Conservation (phyloP, 1,140 invertebrate species). For the Alviniconcha marisindica region DNA sequence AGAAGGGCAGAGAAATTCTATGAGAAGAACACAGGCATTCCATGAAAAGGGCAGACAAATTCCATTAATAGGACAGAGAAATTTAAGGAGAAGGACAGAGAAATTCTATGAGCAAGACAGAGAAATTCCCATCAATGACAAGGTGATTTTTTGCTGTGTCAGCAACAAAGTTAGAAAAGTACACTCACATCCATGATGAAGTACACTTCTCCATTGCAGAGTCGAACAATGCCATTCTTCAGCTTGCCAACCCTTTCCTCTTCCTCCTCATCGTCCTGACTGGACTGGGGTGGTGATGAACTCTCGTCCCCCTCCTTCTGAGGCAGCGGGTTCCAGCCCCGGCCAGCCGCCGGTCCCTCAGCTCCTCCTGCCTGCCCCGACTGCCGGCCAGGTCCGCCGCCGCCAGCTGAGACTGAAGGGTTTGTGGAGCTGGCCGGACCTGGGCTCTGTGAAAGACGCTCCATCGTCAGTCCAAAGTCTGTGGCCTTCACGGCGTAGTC, state of each 20-base stretch:
- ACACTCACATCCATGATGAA: conserved; percentile 67
- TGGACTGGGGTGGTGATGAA: neutral
- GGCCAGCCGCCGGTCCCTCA: neutral
- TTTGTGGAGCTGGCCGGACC: neutral
- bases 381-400: too few species aligned
- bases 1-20: too few species aligned
- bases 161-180: neutral
- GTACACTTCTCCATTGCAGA: conserved; percentile 73
- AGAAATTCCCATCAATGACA: too few species aligned
- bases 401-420: neutral
- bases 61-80: too few species aligned
- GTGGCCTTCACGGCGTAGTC: neutral
- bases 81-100: too few species aligned
- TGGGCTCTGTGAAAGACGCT: neutral
- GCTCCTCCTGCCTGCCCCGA: too few species aligned
- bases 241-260: conserved; percentile 27
- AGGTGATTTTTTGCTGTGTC: too few species aligned
- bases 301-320: neutral
- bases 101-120: too few species aligned
- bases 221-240: conserved; percentile 45
- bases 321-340: neutral
- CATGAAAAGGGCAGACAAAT: too few species aligned
- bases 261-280: neutral
- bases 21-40: too few species aligned
- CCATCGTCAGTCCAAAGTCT: conserved; percentile 13